These are phyloP conservation scores for Papilio glaucus DNA, from an alignment of 1,140 invertebrate genomes.

Conservation along the genomic window DNA sequence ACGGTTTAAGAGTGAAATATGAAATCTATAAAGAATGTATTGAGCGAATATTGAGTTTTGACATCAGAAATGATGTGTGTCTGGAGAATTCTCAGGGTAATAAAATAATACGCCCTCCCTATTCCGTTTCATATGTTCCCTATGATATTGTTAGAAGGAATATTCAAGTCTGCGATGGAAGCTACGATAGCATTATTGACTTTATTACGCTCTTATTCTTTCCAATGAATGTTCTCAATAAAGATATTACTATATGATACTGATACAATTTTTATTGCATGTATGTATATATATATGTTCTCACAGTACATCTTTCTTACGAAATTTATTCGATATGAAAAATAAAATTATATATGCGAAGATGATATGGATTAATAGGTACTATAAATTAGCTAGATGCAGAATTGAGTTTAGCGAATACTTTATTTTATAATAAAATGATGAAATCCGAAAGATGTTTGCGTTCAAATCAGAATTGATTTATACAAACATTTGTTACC, in stretches of 20 bases:
- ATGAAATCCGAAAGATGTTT: too few species aligned
- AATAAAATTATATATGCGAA: too few species aligned
- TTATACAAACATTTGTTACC: not conserved
- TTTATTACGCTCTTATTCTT: slow-evolving; percentile 33
- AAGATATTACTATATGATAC: slow-evolving; percentile 17
- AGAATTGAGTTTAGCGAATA: not conserved
- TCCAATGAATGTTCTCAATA: slow-evolving; percentile 21
- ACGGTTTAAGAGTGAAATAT: slow-evolving; percentile 64
- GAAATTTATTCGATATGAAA: too few species aligned
- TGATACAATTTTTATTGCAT: not conserved
- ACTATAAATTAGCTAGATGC: too few species aligned
- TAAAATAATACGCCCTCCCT: slow-evolving; percentile 62
- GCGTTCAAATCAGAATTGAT: not conserved
- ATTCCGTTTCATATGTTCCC: slow-evolving; percentile 49
- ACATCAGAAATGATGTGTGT: slow-evolving; percentile 70
- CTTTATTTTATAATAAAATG: too few species aligned
- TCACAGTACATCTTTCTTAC: not conserved
- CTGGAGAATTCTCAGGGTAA: slow-evolving; percentile 61
- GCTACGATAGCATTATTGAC: slow-evolving; percentile 34
- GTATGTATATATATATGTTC: too few species aligned
- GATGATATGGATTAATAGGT: not conserved
- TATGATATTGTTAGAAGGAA: slow-evolving; percentile 38
- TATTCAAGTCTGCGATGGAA: slow-evolving; percentile 26
- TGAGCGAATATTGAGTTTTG: slow-evolving; percentile 74
- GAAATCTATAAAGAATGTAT: slow-evolving; percentile 72